Evolutionary conservation across 2,113 vertebrate species (phyloP).

Genomic region (Aptenodytes forsteri): DNA sequence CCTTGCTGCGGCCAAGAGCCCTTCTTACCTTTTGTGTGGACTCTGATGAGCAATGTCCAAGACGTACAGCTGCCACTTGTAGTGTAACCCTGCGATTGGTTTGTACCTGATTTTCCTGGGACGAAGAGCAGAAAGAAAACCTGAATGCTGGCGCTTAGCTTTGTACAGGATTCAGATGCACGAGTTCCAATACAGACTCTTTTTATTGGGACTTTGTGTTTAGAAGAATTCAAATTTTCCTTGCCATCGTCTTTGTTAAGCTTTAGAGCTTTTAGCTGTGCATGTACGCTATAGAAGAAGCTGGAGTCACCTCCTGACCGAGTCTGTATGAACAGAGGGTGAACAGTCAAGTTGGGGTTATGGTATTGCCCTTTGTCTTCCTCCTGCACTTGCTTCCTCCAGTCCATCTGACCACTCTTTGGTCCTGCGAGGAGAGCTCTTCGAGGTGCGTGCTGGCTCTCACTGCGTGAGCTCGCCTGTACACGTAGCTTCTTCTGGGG

Average conservation of each 20-base stretch:
- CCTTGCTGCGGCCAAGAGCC: not conserved
- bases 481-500: not conserved
- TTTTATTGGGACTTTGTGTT: not conserved
- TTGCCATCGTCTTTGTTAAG: not conserved
- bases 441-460: accelerated
- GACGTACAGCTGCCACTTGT: not conserved
- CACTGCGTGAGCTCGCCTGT: accelerated
- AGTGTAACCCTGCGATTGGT: not conserved
- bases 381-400: not conserved
- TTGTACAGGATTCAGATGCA: not conserved
- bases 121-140: not conserved
- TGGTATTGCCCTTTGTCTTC: not conserved
- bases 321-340: not conserved
- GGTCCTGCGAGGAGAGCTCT: not conserved
- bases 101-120: not conserved
- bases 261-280: not conserved
- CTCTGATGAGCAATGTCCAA: not conserved
- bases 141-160: not conserved
- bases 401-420: not conserved
- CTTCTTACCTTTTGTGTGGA: not conserved
- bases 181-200: not conserved
- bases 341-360: not conserved
- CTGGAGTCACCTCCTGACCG: not conserved
- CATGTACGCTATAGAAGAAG: accelerated
- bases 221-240: not conserved